Base-by-base conservation (phyloP, 2,113 vertebrate genomes). In the Sapajus apella region DNA sequence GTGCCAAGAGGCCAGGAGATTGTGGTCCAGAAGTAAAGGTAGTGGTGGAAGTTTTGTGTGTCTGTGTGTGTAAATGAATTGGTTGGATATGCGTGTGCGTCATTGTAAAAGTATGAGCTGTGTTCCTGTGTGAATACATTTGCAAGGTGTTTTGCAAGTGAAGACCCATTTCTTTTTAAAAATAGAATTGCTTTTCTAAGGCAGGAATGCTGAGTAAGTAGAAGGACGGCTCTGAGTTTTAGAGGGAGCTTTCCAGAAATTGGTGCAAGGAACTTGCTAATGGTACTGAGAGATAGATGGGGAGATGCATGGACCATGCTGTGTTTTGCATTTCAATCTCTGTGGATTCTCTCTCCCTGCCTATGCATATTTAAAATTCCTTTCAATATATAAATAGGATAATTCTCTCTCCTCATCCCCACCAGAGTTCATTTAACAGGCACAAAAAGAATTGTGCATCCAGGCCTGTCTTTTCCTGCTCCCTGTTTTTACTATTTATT, bases 281-380 rank as follows among this genome's bases (percentile, higher is more conserved):
- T 92, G 97, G 94, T 81, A 16, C 81, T 21, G 94, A 85, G 92
- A 92, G 90, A 94, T 79, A 61, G 95, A 75, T 75, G 90, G 82
- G 76, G 84, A 93, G 72, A 1, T 68, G 95, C 37, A 83, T 90
- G 90, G 91, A 66, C 96, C 98, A 87, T 20, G 32, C 75, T 96
- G 91, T 80, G 91, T 90, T 97, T 98, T 98, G 94, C 95, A 98
- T 95, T 82, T 96, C 94, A 85, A 64, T 87, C 87, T 98, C 97
- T 94, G 95, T 45, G 92, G 97, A 87, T 97, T 93, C 97, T 97
- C 92, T 91, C 88, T 92, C 83, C 37, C 88, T 96, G 76, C 77
- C 95, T 98, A 97, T 98, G 98, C 96, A 43, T 97, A 97, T 96
- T 98, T 98, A 98, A 98, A 98, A 98, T 98, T 97, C 27, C 90